Conservation (phyloP, 2,797 vertebrate species). For the Rhabdophis nuchalis region DNA sequence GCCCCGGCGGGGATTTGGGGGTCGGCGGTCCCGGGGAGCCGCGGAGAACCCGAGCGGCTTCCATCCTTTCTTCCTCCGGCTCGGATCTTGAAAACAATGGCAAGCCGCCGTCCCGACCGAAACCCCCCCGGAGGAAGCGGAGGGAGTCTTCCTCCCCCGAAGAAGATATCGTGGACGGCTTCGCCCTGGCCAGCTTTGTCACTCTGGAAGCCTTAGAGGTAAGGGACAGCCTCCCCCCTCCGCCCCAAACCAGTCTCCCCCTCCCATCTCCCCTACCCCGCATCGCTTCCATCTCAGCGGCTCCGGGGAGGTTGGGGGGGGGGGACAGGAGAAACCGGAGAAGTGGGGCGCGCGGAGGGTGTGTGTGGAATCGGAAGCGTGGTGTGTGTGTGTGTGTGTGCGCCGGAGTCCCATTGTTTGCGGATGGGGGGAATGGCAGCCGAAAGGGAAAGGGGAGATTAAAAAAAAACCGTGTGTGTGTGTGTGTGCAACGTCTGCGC, state of each 20-base stretch:
- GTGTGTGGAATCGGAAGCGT: neutral
- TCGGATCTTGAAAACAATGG: conserved; percentile 86
- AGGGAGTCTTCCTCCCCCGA: conserved; percentile 89
- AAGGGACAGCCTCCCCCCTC: conserved; percentile 58
- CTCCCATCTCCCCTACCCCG: conserved; percentile 2
- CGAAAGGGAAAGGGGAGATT: conserved; percentile 22
- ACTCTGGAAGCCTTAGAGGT: conserved; percentile 93
- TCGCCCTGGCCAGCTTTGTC: conserved; percentile 89
- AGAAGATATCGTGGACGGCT: conserved; percentile 96
- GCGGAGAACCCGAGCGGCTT: conserved; percentile 69
- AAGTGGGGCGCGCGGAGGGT: conserved; percentile 39
- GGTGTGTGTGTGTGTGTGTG: neutral
- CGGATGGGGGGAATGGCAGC: conserved; percentile 11
- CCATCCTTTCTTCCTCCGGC: conserved; percentile 79
- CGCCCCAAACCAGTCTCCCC: neutral
- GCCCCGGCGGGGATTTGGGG: conserved; percentile 41
- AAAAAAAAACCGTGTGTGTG: too few relatives aligned
- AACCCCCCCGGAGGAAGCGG: conserved; percentile 87
- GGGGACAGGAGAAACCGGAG: neutral
- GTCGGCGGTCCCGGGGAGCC: conserved; percentile 50
- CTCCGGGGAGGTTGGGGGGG: conserved; percentile 39
- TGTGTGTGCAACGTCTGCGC: neutral
- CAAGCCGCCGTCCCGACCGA: conserved; percentile 80
- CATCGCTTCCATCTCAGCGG: neutral
- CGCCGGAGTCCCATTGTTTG: conserved; percentile 11